These are phyloP conservation scores for Pseudotriccus pelzelni DNA, from an alignment of 2,797 vertebrate species.

Conservation along the genomic window DNA sequence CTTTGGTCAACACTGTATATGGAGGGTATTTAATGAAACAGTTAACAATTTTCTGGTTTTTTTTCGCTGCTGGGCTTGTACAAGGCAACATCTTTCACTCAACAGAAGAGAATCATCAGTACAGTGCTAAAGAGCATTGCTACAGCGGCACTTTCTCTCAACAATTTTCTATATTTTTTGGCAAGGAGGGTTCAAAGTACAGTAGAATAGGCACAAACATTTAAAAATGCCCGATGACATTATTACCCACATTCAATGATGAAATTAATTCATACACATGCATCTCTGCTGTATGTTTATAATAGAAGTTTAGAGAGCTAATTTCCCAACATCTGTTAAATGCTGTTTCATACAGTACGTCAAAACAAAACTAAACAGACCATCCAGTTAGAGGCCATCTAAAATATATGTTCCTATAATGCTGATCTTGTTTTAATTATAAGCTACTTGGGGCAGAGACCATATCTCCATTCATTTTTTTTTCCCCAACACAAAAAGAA, in stretches of 20 bases:
- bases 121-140: not conserved
- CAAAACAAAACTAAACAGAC: constrained; percentile 64
- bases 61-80: not conserved
- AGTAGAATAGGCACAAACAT: not conserved
- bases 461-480: not conserved
- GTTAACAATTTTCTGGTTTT: not conserved
- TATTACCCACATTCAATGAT: not conserved
- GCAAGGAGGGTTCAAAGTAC: not conserved
- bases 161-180: not conserved
- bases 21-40: not conserved
- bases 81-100: not conserved
- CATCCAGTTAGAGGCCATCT: constrained; percentile 14
- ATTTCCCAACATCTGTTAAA: constrained; percentile 54
- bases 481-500: not conserved
- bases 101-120: not conserved
- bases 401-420: not conserved
- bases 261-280: not conserved
- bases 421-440: constrained; percentile 42
- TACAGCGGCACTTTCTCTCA: not conserved
- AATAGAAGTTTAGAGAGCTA: not conserved
- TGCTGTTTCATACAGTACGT: not conserved
- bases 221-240: not conserved
- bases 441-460: not conserved
- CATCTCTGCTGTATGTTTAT: constrained; percentile 19
- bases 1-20: not conserved